phyloP scores from a whole-genome alignment of 2,113 vertebrate species.

The Tragelaphus strepsiceros region DNA sequence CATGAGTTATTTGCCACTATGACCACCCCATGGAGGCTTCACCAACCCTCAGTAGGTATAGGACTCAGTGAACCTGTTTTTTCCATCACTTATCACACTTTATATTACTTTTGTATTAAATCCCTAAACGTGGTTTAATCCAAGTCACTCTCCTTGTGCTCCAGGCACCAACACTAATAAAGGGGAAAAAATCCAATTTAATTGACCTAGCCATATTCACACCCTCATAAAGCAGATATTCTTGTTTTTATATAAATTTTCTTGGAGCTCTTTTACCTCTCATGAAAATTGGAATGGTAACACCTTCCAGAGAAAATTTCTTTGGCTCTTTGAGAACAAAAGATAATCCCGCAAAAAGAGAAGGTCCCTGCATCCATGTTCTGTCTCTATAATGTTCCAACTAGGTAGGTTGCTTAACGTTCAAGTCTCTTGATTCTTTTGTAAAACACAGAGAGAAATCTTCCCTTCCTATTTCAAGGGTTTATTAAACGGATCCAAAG shows the following conservation, averaged over 20 bases:
- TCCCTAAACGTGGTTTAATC: not conserved
- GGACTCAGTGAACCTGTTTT: not conserved
- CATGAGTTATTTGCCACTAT: not conserved
- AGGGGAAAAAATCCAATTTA: not conserved
- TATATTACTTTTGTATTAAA: not conserved
- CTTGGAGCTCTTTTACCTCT: not conserved
- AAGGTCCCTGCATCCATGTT: not conserved
- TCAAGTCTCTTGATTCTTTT: not conserved
- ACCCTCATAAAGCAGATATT: not conserved
- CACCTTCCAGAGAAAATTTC: not conserved
- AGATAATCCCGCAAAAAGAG: not conserved
- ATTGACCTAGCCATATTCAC: not conserved
- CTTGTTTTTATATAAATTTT: not conserved
- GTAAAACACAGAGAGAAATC: not conserved
- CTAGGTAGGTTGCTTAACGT: rapidly evolving
- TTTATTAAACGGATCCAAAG: not conserved
- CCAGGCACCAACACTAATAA: not conserved
- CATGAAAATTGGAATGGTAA: not conserved
- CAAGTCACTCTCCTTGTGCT: not conserved
- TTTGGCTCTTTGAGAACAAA: not conserved
- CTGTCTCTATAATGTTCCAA: not conserved
- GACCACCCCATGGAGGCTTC: not conserved
- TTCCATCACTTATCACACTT: rapidly evolving
- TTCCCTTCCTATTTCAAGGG: not conserved
- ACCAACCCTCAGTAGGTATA: rapidly evolving